Base-by-base conservation (phyloP, 2,797 vertebrate genomes). In the Sebastes nivosus region DNA sequence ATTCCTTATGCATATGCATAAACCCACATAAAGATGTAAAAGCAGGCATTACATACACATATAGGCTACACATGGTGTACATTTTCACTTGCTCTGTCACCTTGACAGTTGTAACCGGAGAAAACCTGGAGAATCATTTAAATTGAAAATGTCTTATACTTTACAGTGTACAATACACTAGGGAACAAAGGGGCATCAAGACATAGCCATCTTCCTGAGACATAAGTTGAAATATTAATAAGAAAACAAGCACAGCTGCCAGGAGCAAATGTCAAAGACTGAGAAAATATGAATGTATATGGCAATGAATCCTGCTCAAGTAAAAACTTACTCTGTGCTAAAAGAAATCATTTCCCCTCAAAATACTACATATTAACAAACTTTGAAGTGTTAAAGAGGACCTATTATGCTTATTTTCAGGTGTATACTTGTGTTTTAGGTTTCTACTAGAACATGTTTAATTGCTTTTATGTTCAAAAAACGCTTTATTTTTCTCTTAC, bases 191-290 rank as follows among this genome's bases (percentile, higher is more conserved):
- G 72, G 30, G 24, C 54, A 80, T 80, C 57, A 59, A 66, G 52
- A 72, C 5, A 7, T 24, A 67, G 58, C 71, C 61, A 60, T 64
- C 66, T 80, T 67, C 64, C n/a, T 42, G 55, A 72, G 82, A 68
- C 80, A 66, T 57, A 52, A 64, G 81, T 77, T 72, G 32, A 87
- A 76, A 74, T 79, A 84, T 88, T 80, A 85, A 85, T 83, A 82
- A 88, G 67, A 80, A 81, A 85, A 78, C 72, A 80, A 8, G 27
- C 27, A 38, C 59, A 76, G 59, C 77, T 77, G 79, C 74, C 6
- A 72, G 36, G 72, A 67, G 65, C 68, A 73, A 72, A 81, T 84
- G 82, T 81, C 81, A 82, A 22, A 77, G 55, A 60, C 42, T 22
- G 29, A 74, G 55, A 77, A 80, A 67, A 72, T 81, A 77, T 75